Conservation (phyloP, 2,797 vertebrate species). For the Toxotes lorentzi region DNA sequence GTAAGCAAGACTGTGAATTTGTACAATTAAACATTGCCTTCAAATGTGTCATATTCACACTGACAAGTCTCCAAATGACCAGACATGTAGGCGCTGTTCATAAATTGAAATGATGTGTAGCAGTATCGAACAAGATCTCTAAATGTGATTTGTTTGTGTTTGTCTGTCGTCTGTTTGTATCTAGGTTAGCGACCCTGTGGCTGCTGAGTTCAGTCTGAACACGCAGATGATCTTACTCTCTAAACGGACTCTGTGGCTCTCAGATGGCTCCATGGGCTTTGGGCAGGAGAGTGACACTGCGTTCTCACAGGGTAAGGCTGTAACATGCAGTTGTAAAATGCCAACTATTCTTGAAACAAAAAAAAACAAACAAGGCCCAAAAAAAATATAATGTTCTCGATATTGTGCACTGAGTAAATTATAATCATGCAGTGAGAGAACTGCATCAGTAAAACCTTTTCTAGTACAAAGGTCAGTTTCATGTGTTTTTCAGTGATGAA, state of each 20-base stretch:
- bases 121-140: neutral
- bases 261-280: constrained; percentile 96
- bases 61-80: neutral
- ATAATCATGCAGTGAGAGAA: neutral
- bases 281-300: constrained; percentile 93
- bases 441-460: neutral
- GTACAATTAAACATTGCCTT: neutral
- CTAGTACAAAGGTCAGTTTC: neutral
- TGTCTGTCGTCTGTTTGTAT: constrained; percentile 22
- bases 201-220: constrained; percentile 96
- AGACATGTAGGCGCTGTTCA: neutral
- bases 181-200: constrained; percentile 96
- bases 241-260: constrained; percentile 93
- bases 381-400: neutral
- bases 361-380: neutral
- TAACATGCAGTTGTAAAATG: neutral
- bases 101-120: neutral
- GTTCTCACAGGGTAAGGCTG: constrained; percentile 90
- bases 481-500: constrained; percentile 9
- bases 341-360: neutral
- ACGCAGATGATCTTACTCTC: constrained; percentile 95
- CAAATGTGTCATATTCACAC: neutral
- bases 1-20: neutral
- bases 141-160: neutral
- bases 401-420: neutral